Base-by-base conservation (phyloP, 2,113 vertebrate genomes). In the Prolemur simus region DNA sequence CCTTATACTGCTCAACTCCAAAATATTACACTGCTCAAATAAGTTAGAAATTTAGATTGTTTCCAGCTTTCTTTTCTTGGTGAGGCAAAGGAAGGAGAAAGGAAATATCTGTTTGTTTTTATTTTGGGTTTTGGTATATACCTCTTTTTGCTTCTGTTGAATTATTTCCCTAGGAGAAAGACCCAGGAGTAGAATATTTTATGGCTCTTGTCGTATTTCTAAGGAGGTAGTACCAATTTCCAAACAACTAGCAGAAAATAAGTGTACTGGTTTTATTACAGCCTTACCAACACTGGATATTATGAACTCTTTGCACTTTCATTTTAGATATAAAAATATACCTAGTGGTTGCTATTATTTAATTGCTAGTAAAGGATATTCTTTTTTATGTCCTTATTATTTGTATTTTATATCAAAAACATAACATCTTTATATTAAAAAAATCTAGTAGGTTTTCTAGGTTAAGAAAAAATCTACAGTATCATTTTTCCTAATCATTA, bases 351-450 rank as follows among this genome's bases (percentile, higher is more conserved):
- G 39, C 78, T 77, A 8, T 71, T 63, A 81, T 45, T 94, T 78
- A 10, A 37, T 95, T 64, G 86, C 60, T 68, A 85, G 47, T 56
- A 94, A 81, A 27, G 49, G 32, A 73, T 73, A 87, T 54, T 2
- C n/a, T 60, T 87, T 94, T 93, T 68, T 32, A 87, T 45, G 25
- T 71, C 25, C 12, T 82, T 52, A 80, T 74, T 56, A 68, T 60
- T 95, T 90, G 34, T 87, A 32, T 69, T 90, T 69, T 69, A 84
- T 93, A 83, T 56, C 15, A 64, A 81, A 94, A 96, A 42, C 5
- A 47, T 34, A 83, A 52, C 27, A 52, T 76, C 13, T 86, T 68
- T 29, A 17, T 74, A 45, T 93, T 86, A 60, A 81, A 34, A 87
- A 49, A 87, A 64, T 92, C 60, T 85, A 37, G 32, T 85, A 47